These are phyloP conservation scores for Drosophila pectinifera DNA, from an alignment of 1,140 invertebrate genomes.

Conservation along the genomic window DNA sequence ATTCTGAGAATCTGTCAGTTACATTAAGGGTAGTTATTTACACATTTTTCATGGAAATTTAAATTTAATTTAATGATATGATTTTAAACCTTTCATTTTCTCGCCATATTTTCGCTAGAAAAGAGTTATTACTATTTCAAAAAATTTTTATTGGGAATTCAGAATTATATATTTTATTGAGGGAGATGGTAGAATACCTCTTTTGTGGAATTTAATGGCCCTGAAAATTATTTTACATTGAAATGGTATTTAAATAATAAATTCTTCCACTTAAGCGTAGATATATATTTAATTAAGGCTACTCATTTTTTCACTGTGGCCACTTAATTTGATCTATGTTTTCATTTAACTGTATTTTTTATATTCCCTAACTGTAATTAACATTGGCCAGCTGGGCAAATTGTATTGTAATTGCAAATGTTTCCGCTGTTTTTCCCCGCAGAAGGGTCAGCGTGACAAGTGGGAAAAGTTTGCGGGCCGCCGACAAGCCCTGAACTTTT, in stretches of 20 bases:
- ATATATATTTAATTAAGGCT: too few relatives aligned
- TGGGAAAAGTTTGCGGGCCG: constrained; percentile 51
- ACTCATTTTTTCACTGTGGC: too few relatives aligned
- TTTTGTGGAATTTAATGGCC: too few relatives aligned
- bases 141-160: too few relatives aligned
- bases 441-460: constrained; percentile 56
- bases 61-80: background rate
- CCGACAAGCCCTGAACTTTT: constrained; percentile 53
- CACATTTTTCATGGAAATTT: background rate
- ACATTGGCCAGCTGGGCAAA: background rate
- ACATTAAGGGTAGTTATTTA: background rate
- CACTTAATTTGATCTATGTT: background rate
- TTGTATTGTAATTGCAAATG: constrained; percentile 23
- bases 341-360: background rate
- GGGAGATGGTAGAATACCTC: too few relatives aligned
- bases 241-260: too few relatives aligned
- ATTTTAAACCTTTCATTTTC: background rate
- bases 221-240: too few relatives aligned
- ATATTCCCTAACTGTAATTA: background rate
- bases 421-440: constrained; percentile 8
- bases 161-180: background rate
- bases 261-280: too few relatives aligned
- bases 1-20: too few relatives aligned
- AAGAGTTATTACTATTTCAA: too few relatives aligned
- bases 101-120: background rate